Evolutionary conservation across 2,888 invertebrate genomes (phyloP).

Genomic region (Meteorus colon): DNA sequence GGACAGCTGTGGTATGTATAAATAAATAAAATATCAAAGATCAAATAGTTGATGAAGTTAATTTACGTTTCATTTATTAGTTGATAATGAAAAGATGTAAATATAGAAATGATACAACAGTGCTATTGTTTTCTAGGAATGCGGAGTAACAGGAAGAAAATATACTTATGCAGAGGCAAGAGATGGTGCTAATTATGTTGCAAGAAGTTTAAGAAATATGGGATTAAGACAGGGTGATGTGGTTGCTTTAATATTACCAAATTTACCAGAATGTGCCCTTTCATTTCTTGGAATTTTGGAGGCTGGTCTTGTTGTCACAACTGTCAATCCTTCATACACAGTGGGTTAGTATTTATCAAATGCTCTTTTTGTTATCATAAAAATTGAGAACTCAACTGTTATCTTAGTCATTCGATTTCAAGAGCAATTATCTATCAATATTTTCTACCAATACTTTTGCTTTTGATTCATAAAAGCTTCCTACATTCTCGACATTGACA

Average conservation of each 20-base stretch:
- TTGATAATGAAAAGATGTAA: no score
- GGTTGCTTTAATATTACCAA: slow-evolving; percentile 83
- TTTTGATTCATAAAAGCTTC: no score
- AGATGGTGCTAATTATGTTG: slow-evolving; percentile 80
- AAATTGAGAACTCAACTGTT: no score
- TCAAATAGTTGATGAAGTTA: background rate
- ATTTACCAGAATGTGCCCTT: slow-evolving; percentile 84
- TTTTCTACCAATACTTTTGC: no score
- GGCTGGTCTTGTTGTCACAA: slow-evolving; percentile 82
- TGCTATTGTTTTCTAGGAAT: slow-evolving; percentile 76
- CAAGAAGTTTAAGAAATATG: slow-evolving; percentile 80
- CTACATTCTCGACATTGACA: no score
- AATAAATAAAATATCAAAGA: background rate
- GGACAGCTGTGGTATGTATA: slow-evolving; percentile 63
- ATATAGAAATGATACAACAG: no score
- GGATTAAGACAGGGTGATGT: slow-evolving; percentile 80
- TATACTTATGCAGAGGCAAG: slow-evolving; percentile 83
- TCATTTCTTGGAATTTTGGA: slow-evolving; percentile 80
- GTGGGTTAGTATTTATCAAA: slow-evolving; percentile 63
- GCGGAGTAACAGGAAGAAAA: slow-evolving; percentile 81
- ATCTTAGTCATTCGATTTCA: no score
- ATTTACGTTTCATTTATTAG: no score
- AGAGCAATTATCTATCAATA: no score
- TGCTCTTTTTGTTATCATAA: background rate
- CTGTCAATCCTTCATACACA: slow-evolving; percentile 85